Evolutionary conservation across 1,140 invertebrate species (phyloP).

Genomic region (Fopius arisanus): DNA sequence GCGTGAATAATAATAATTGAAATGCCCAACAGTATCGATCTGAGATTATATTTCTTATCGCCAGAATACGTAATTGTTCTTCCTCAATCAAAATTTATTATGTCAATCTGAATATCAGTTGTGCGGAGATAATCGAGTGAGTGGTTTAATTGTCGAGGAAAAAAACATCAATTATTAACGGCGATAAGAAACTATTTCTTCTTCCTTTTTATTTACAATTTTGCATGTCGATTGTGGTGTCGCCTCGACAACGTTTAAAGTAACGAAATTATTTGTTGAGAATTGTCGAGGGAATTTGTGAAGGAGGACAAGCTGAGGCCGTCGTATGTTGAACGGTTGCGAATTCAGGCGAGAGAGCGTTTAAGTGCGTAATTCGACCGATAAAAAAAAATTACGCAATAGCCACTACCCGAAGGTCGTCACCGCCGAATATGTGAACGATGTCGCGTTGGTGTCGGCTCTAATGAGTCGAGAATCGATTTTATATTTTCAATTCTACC

Average conservation of each 20-base stretch:
- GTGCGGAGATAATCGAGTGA: background rate
- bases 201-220: background rate
- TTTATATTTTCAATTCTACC: no score
- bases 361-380: slow-evolving; percentile 52
- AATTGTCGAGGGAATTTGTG: background rate
- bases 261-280: background rate
- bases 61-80: background rate
- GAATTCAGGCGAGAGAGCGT: slow-evolving; percentile 9
- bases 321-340: background rate
- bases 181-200: background rate
- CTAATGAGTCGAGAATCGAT: no score
- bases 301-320: background rate
- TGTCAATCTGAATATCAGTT: slow-evolving; percentile 11
- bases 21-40: no score
- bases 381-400: slow-evolving; percentile 62
- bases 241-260: background rate
- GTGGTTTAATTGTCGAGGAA: background rate
- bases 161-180: background rate
- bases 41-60: background rate
- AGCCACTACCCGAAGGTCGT: slow-evolving; percentile 54
- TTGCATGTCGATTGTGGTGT: background rate
- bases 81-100: slow-evolving; percentile 3
- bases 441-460: no score
- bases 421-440: slow-evolving; percentile 18
- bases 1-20: no score